These are phyloP conservation scores for Equus quagga DNA, from an alignment of 2,113 vertebrate species.

Conservation along the genomic window DNA sequence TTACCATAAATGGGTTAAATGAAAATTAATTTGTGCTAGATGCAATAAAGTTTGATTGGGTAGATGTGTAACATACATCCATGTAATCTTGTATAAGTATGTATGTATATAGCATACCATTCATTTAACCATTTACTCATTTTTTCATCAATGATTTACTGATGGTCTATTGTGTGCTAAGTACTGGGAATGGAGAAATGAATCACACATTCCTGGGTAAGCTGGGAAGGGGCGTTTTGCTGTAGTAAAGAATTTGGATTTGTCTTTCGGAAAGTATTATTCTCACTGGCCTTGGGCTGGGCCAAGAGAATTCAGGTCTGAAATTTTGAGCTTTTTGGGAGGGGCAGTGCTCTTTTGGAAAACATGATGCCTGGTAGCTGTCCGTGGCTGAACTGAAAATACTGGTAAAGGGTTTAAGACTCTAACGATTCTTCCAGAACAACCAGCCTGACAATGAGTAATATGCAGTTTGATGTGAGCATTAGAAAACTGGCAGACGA, in stretches of 20 bases:
- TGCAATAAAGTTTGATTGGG: background rate
- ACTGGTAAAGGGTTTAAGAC: slow-evolving; percentile 53
- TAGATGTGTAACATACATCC: background rate
- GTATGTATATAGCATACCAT: background rate
- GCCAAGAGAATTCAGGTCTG: background rate
- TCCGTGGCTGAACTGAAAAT: slow-evolving; percentile 55
- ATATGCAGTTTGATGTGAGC: slow-evolving; percentile 78
- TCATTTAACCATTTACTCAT: background rate
- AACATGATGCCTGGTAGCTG: slow-evolving; percentile 28
- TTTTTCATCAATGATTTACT: slow-evolving; percentile 42
- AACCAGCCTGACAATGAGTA: slow-evolving; percentile 77
- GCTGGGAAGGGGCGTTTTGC: background rate
- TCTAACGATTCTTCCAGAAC: slow-evolving; percentile 76
- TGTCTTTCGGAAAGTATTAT: slow-evolving; percentile 40
- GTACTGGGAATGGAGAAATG: background rate
- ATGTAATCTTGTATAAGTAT: slow-evolving; percentile 28
- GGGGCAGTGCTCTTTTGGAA: slow-evolving; percentile 37
- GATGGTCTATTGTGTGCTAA: slow-evolving; percentile 16
- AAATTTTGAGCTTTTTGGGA: background rate
- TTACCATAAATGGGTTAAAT: slow-evolving; percentile 28
- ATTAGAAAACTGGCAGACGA: slow-evolving; percentile 78
- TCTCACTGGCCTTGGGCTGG: slow-evolving; percentile 7
- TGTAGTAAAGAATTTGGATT: slow-evolving; percentile 34
- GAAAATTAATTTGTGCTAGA: background rate
- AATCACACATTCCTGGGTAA: slow-evolving; percentile 15